A percentile compares a stretch with the other conserved stretches of the same genome.
Conservation (phyloP, 2,888 invertebrate species). For the Steromphala cineraria region DNA sequence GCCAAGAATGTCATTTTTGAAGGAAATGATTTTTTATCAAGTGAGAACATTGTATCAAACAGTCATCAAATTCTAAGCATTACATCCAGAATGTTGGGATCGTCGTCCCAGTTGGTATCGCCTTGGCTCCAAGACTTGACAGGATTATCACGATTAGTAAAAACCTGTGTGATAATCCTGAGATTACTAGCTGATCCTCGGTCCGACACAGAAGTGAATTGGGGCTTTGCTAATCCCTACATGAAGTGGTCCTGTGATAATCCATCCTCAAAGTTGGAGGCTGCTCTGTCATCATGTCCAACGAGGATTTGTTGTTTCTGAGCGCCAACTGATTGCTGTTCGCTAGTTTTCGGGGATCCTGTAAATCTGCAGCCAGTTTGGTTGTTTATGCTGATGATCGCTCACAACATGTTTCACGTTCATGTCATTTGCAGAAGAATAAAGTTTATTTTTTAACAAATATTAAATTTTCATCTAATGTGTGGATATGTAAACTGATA, state of each 20-base stretch:
- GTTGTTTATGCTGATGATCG: background rate
- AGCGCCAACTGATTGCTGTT: background rate
- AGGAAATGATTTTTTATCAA: too few relatives aligned
- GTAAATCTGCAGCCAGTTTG: constrained; percentile 8
- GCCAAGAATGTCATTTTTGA: too few relatives aligned
- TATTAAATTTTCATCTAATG: too few relatives aligned
- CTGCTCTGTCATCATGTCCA: constrained; percentile 11
- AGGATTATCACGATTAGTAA: constrained; percentile 7
- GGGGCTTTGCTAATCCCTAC: constrained; percentile 21
- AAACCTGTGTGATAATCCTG: constrained; percentile 6
- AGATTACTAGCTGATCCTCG: background rate
- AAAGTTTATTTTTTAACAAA: too few relatives aligned
- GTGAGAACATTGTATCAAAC: background rate
- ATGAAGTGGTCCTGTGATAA: background rate
- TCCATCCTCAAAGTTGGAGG: constrained; percentile 9
- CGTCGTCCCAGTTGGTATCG: background rate
- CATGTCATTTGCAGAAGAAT: background rate
- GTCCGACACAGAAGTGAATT: constrained; percentile 13
- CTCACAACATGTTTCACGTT: constrained; percentile 2
- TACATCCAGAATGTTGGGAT: background rate
- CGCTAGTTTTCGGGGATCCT: background rate
- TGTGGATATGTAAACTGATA: too few relatives aligned
- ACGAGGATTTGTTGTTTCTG: constrained; percentile 14
- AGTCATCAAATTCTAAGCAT: constrained; percentile 8
- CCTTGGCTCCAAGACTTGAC: background rate